These are phyloP conservation scores for Eupeodes corollae DNA, from an alignment of 1,140 invertebrate species.

Conservation along the genomic window DNA sequence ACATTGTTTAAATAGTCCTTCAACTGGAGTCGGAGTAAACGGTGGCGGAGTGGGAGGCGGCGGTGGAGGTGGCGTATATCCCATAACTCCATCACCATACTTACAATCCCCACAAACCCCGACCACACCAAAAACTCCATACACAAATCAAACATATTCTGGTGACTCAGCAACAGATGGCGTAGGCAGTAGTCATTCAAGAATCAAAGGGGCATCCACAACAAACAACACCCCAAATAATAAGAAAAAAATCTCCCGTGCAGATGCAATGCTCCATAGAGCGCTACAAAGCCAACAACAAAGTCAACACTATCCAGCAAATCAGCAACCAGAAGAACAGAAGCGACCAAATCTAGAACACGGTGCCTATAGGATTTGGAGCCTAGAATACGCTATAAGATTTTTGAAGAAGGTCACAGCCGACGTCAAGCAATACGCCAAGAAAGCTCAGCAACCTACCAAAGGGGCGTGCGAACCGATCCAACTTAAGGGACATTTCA, in stretches of 20 bases:
- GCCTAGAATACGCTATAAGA: constrained; percentile 40
- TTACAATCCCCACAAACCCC: constrained; percentile 11
- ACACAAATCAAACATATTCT: constrained; percentile 15
- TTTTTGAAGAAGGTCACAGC: constrained; percentile 30
- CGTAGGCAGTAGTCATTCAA: constrained; percentile 1
- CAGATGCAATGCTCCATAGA: constrained; percentile 58
- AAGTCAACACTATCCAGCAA: neutral
- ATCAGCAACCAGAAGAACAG: neutral
- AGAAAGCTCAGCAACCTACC: constrained; percentile 1
- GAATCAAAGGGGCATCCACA: neutral
- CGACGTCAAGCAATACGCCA: constrained; percentile 17
- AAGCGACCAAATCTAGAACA: constrained; percentile 9
- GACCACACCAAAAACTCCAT: constrained; percentile 13
- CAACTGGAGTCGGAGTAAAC: neutral
- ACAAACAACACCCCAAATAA: neutral
- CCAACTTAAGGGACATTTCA: constrained; percentile 22
- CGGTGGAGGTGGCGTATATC: neutral
- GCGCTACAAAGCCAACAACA: constrained; percentile 8
- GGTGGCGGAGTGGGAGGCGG: neutral
- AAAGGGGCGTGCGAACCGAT: constrained; percentile 11
- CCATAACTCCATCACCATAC: constrained; percentile 2
- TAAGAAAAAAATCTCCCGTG: constrained; percentile 43
- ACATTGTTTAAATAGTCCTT: neutral
- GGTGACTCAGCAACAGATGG: constrained; percentile 1
- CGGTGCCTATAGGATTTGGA: constrained; percentile 39